Evolutionary conservation across 2,888 invertebrate species (phyloP).

Genomic region (Protodeltote pygarga): DNA sequence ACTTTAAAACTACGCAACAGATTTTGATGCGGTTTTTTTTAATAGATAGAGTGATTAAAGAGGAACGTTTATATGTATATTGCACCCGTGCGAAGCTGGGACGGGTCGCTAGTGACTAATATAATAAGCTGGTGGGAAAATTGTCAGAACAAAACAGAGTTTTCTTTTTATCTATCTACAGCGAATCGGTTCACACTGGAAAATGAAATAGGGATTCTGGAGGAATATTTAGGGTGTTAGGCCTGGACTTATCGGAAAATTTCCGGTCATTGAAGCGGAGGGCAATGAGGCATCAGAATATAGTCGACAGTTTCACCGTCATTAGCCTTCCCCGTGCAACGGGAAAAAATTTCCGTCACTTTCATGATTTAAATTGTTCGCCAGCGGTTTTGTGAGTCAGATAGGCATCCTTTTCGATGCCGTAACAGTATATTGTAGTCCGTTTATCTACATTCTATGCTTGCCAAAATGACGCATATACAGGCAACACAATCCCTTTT

Average conservation of each 20-base stretch:
- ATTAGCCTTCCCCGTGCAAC: conserved; percentile 48
- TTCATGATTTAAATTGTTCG: conserved; percentile 23
- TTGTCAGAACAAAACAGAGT: conserved; percentile 55
- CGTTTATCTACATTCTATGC: too few relatives aligned
- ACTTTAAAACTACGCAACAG: too few relatives aligned
- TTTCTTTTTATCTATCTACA: conserved; percentile 61
- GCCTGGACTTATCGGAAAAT: conserved; percentile 72
- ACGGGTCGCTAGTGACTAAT: conserved; percentile 36
- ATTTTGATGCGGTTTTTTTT: too few relatives aligned
- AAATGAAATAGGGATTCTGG: conserved; percentile 61
- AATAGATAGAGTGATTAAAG: too few relatives aligned
- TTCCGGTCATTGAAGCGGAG: conserved; percentile 75
- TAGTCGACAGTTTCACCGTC: conserved; percentile 60
- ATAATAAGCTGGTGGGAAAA: conserved; percentile 47
- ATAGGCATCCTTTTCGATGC: background rate
- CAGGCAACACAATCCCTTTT: too few relatives aligned
- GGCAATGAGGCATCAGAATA: conserved; percentile 62
- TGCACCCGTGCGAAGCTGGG: too few relatives aligned
- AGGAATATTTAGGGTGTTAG: conserved; percentile 63
- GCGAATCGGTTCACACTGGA: conserved; percentile 53
- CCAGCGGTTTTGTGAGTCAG: background rate
- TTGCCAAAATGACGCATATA: too few relatives aligned
- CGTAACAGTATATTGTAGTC: too few relatives aligned
- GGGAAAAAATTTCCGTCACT: conserved; percentile 7
- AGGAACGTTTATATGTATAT: too few relatives aligned